Evolutionary conservation across 2,797 vertebrate genomes (phyloP), one percentile per base, ranked within the genome.

Genomic region (Mareca penelope): DNA sequence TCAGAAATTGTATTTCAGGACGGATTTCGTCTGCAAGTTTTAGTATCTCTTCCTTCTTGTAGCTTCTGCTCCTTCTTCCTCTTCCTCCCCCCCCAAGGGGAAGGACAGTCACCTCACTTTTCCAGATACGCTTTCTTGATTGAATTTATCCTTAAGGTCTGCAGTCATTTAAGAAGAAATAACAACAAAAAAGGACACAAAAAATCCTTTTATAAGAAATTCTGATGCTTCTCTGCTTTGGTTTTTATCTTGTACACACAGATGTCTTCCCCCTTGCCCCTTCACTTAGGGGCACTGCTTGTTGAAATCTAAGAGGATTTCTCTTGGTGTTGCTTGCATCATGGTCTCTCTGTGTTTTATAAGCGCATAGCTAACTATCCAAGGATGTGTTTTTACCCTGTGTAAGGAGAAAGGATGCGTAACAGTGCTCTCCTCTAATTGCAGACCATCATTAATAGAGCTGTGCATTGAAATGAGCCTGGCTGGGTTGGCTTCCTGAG

Each of bases 121-220:
- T 64, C 50, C 61, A 78, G 59, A 40, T 60, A 35, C 0, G 1
- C 0, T 3, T 14, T 63, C 39, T 64, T 46, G 3, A 13, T 95
- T 89, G 57, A 44, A 50, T 79, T 70, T 67, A 57, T 31, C 23
- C 24, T 5, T 53, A 11, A 89, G 78, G 18, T 53, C 28, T 63
- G 63, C 24, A n/a, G 72, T 68, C 28, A 16, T 50, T 81, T 69
- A n/a, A 59, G 52, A 17, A 69, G 40, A 84, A 89, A 24, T 14
- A 37, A 57, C 23, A 48, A 48, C 22, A 57, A 80, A 84, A 57
- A 68, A 76, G 42, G 18, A 57, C 23, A 19, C 12, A 39, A 13
- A 85, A 93, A 50, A 50, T 88, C 53, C 10, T 19, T 73, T 7
- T 35, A 89, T 21, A 80, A 88, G 57, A 85, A 86, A 42, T 50